Evolutionary conservation across 1,140 invertebrate genomes (phyloP), one percentile per base, ranked within the genome.

Genomic region (Scaptomyza pallida): DNA sequence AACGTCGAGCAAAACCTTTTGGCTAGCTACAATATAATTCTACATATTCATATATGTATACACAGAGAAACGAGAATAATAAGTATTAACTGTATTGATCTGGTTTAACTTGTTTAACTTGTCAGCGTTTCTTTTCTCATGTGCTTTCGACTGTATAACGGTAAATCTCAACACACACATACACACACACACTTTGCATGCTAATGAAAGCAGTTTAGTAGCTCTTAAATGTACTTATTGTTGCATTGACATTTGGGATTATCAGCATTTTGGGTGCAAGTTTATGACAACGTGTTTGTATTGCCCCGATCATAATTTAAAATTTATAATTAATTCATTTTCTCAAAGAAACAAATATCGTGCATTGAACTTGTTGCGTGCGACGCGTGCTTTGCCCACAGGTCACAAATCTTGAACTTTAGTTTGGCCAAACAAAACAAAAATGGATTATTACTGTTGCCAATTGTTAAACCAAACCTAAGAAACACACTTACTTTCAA

Each of bases 141-240:
- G 10, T 62, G 35, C 19, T 72, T 65, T 51, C 56, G 41, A 61
- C 8, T 12, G 75, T 57, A 40, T 86, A 86, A 88, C 81, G 81
- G 81, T 86, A 86, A 77, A 88, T 65, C 33, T 47, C 77, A 74
- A 88, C n/a, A n/a, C n/a, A n/a, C n/a, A n/a, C n/a, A n/a, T n/a
- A n/a, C n/a, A n/a, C n/a, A n/a, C n/a, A 85, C 80, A 79, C 64
- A 67, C 70, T 51, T 65, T 76, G 68, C 72, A 79, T 76, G 72
- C 45, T 63, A 72, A 72, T 43, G 44, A 78, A 86, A 81, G 65
- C 79, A 57, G 77, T 71, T 83, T 55, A 40, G 21, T 55, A 40
- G 17, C 30, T 41, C 33, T 16, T 33, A 44, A 67, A 60, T 23
- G 45, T 52, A 67, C 15, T 8, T 33, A 13, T 21, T 50, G 50